These are phyloP conservation scores for Tetanocera ferruginea DNA, from an alignment of 2,888 invertebrate species.

Conservation along the genomic window DNA sequence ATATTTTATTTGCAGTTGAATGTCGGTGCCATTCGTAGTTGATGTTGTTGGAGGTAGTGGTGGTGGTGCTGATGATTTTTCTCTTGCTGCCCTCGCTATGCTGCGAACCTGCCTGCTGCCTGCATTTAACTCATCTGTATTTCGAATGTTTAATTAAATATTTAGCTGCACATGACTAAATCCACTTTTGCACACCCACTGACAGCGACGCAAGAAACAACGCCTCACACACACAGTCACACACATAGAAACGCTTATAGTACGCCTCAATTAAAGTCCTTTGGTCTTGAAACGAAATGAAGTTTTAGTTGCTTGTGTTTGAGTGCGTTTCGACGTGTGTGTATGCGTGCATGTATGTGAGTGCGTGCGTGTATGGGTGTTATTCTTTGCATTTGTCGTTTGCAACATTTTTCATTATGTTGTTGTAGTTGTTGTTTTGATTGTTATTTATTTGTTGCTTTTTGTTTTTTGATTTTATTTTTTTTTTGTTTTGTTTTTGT, in stretches of 20 bases:
- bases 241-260: too few species aligned
- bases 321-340: too few species aligned
- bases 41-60: not conserved
- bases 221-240: not conserved
- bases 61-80: conserved; percentile 3
- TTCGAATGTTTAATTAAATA: conserved; percentile 32
- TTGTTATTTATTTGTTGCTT: not conserved
- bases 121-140: conserved; percentile 1
- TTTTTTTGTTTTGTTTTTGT: too few species aligned
- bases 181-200: conserved; percentile 6
- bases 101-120: not conserved
- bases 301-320: too few species aligned
- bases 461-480: not conserved
- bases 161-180: conserved; percentile 27
- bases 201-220: not conserved
- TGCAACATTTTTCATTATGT: not conserved
- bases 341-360: too few species aligned
- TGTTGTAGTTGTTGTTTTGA: not conserved
- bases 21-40: not conserved
- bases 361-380: too few species aligned
- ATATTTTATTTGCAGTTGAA: conserved; percentile 7
- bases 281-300: too few species aligned
- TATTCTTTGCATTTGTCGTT: not conserved
- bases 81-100: not conserved
- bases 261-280: not conserved